Evolutionary conservation across 2,888 invertebrate species (phyloP).

Genomic region (Drosophila quasianomalipes): DNA sequence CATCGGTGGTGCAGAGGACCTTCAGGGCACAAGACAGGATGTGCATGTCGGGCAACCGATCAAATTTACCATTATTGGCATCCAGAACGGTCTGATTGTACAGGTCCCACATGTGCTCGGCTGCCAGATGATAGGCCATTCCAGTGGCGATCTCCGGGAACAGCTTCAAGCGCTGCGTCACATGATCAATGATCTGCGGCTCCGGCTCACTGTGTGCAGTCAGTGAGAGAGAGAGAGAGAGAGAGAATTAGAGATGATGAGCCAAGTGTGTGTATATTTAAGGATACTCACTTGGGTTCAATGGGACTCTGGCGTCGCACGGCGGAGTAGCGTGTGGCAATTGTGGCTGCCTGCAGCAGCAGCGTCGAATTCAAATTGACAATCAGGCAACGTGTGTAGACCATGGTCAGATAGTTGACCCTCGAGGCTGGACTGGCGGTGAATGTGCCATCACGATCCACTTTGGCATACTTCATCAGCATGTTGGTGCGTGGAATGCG

Average conservation of each 20-base stretch:
- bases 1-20: constrained; percentile 92
- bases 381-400: constrained; percentile 94
- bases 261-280: not conserved
- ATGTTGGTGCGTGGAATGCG: constrained; percentile 94
- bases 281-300: constrained; percentile 88
- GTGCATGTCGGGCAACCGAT: constrained; percentile 93
- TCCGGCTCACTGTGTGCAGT: constrained; percentile 89
- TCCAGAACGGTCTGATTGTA: constrained; percentile 93
- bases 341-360: constrained; percentile 93
- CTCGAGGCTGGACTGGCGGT: constrained; percentile 92
- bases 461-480: constrained; percentile 96
- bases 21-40: constrained; percentile 95
- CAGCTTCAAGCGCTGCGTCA: constrained; percentile 96
- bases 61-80: constrained; percentile 91
- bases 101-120: constrained; percentile 92
- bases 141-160: constrained; percentile 92
- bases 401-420: constrained; percentile 93
- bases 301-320: constrained; percentile 95
- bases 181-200: constrained; percentile 95
- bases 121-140: constrained; percentile 91
- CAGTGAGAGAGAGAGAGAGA: not conserved
- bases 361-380: constrained; percentile 91
- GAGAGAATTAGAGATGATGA: not conserved
- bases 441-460: constrained; percentile 96
- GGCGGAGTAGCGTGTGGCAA: constrained; percentile 95